A percentile compares a stretch with the other conserved stretches of the same genome.
Conservation (phyloP, 1,140 invertebrate species). For the Papilio helenus region DNA sequence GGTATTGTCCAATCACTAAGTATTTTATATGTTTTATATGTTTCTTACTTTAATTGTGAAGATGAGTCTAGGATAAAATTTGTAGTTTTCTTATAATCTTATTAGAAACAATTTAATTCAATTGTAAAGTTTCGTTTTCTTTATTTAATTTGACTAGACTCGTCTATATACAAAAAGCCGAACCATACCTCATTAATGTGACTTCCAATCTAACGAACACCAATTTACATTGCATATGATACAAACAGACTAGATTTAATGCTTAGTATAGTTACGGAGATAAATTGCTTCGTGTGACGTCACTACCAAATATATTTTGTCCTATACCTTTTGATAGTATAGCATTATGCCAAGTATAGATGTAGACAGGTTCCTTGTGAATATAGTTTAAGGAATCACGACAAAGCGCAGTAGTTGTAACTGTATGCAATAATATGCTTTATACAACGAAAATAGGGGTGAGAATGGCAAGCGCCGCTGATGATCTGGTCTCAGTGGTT, state of each 20-base stretch:
- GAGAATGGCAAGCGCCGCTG: constrained; percentile 19
- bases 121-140: neutral
- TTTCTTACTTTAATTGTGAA: constrained; percentile 12
- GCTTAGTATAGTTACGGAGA: constrained; percentile 37
- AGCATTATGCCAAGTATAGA: constrained; percentile 48
- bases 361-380: constrained; percentile 52
- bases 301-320: constrained; percentile 61
- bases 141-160: constrained; percentile 25
- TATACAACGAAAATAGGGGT: constrained; percentile 44
- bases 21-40: neutral
- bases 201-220: constrained; percentile 41
- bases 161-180: constrained; percentile 48
- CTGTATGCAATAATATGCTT: constrained; percentile 34
- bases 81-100: neutral
- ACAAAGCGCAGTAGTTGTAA: constrained; percentile 22
- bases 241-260: constrained; percentile 32
- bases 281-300: constrained; percentile 45
- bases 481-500: neutral
- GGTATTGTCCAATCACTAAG: constrained; percentile 20
- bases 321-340: constrained; percentile 50
- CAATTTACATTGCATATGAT: constrained; percentile 40
- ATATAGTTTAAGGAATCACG: constrained; percentile 44
- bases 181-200: constrained; percentile 62
- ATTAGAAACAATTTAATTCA: neutral
- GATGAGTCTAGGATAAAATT: constrained; percentile 16